These are phyloP conservation scores for Crocuta crocuta DNA, from an alignment of 2,113 vertebrate species.

Conservation along the genomic window DNA sequence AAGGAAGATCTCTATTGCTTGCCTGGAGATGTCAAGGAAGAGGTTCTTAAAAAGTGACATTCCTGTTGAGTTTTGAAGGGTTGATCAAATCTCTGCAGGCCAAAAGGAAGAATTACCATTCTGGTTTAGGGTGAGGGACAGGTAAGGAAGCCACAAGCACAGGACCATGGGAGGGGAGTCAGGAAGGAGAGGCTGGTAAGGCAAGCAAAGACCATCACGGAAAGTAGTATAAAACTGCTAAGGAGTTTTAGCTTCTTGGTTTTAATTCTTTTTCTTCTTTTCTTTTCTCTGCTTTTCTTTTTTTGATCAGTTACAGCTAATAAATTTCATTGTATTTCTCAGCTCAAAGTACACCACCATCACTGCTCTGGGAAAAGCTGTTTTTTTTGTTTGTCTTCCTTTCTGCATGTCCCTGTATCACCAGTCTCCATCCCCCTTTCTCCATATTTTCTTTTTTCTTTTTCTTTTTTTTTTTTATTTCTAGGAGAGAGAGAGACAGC, in stretches of 20 bases:
- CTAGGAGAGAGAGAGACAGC: no score
- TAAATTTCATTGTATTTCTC: background rate
- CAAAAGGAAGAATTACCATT: background rate
- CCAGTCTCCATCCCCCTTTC: background rate
- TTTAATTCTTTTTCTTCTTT: background rate
- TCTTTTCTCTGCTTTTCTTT: background rate
- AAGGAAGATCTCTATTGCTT: background rate
- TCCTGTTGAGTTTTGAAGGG: background rate
- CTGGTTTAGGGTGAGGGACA: background rate
- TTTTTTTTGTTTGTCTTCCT: background rate
- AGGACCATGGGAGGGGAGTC: background rate
- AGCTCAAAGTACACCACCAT: background rate
- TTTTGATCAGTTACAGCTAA: background rate
- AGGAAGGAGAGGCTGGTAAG: background rate
- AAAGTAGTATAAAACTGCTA: background rate
- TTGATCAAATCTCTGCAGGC: background rate
- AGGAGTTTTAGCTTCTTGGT: background rate
- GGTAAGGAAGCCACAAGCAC: background rate
- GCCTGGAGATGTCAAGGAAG: background rate
- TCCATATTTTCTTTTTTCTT: background rate
- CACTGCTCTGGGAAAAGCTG: background rate
- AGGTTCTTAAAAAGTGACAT: background rate
- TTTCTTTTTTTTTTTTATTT: no score
- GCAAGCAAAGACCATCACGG: background rate
- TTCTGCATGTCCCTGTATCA: background rate